A percentile compares a stretch with the other conserved stretches of the same genome.
Evolutionary conservation across 2,888 invertebrate species (phyloP).

Genomic region (Sphinx pinastri): DNA sequence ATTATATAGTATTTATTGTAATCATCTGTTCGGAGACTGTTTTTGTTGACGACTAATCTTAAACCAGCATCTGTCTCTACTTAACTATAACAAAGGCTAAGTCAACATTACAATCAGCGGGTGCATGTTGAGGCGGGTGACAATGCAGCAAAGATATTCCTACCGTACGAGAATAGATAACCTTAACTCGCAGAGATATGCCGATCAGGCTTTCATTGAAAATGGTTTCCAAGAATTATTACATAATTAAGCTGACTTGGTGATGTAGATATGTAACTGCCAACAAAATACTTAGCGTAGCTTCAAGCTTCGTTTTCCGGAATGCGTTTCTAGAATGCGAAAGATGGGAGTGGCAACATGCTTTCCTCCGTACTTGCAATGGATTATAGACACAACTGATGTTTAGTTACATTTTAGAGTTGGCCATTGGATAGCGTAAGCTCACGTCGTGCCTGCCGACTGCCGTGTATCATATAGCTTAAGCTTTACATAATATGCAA

Average conservation of each 20-base stretch:
- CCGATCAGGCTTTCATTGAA: slow-evolving; percentile 6
- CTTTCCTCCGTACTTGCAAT: slow-evolving; percentile 11
- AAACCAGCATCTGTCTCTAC: slow-evolving; percentile 15
- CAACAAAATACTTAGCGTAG: slow-evolving; percentile 15
- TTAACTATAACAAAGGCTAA: slow-evolving; percentile 7
- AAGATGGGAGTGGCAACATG: slow-evolving; percentile 25
- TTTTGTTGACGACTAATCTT: not conserved
- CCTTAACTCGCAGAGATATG: not conserved
- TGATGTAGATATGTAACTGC: slow-evolving; percentile 12
- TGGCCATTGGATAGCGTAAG: slow-evolving; percentile 5
- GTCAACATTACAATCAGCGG: slow-evolving; percentile 17
- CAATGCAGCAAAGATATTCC: slow-evolving; percentile 18
- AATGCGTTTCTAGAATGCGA: not conserved
- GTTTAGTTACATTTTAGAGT: not conserved
- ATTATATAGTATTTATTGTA: not conserved
- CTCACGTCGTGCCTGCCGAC: slow-evolving; percentile 9
- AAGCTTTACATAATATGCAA: not conserved
- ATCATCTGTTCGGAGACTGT: slow-evolving; percentile 10
- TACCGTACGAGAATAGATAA: not conserved
- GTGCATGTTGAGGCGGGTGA: slow-evolving; percentile 22
- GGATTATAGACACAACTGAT: slow-evolving; percentile 13
- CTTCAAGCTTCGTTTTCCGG: slow-evolving; percentile 15
- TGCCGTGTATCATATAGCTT: not conserved
- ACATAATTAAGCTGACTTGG: slow-evolving; percentile 13
- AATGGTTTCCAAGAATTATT: slow-evolving; percentile 3